Percentiles rank a stretch among this genome's conserved stretches.
These are phyloP conservation scores for Harpegnathos saltator DNA, from an alignment of 1,140 invertebrate species.

Conservation along the genomic window DNA sequence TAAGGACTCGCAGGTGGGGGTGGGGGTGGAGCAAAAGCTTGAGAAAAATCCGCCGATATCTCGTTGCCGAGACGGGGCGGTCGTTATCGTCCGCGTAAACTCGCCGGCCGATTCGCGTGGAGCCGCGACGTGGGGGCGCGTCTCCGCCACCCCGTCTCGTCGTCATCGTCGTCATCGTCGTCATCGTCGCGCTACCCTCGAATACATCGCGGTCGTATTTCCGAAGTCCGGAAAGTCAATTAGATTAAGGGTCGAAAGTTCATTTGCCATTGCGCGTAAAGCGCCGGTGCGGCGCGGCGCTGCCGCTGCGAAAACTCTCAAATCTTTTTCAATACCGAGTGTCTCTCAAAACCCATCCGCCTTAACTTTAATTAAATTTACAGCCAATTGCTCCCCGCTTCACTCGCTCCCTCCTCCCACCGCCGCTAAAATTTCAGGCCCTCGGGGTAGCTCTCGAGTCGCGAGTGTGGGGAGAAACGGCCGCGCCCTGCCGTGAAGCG, in stretches of 20 bases:
- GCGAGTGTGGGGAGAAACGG: not conserved
- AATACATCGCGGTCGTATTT: too few relatives aligned
- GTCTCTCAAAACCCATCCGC: not conserved
- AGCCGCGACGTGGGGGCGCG: too few relatives aligned
- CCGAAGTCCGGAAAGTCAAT: constrained; percentile 11
- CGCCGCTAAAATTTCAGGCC: not conserved
- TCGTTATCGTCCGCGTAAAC: not conserved
- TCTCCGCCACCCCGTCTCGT: too few relatives aligned
- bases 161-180: too few relatives aligned
- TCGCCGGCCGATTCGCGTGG: too few relatives aligned
- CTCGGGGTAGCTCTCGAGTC: not conserved
- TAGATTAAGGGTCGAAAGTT: constrained; percentile 25
- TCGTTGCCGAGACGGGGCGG: too few relatives aligned
- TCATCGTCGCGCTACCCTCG: too few relatives aligned
- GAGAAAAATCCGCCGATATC: not conserved
- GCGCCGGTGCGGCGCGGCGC: not conserved
- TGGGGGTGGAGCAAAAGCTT: constrained; percentile 4
- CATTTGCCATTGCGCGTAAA: not conserved
- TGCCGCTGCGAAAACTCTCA: not conserved
- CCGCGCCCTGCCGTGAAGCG: not conserved
- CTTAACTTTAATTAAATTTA: constrained; percentile 45
- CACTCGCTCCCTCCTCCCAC: too few relatives aligned
- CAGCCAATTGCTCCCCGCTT: too few relatives aligned
- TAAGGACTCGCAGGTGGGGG: too few relatives aligned
- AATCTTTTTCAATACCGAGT: constrained; percentile 20